These are phyloP conservation scores for Tetragonisca angustula DNA, from an alignment of 2,888 invertebrate species.

Conservation along the genomic window DNA sequence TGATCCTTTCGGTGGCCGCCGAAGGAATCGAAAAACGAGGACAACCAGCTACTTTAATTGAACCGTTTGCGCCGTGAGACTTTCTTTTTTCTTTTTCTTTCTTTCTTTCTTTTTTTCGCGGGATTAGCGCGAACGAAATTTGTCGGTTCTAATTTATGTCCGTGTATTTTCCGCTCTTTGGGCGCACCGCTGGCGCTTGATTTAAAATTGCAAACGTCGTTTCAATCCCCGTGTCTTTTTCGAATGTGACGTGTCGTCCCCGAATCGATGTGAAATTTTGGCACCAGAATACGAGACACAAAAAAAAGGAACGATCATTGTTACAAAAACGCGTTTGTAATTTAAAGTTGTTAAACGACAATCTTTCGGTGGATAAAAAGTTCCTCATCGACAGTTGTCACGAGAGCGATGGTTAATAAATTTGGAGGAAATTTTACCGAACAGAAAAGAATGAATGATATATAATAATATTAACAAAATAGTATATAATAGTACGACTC, in stretches of 20 bases:
- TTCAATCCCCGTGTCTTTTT: neutral
- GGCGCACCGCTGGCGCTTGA: too few relatives aligned
- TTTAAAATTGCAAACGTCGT: neutral
- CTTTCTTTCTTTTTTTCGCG: neutral
- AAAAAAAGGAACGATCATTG: too few relatives aligned
- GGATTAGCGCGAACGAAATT: constrained; percentile 13
- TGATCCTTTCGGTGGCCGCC: neutral
- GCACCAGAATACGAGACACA: neutral
- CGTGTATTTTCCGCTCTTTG: neutral
- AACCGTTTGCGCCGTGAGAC: constrained; percentile 6
- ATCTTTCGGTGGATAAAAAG: too few relatives aligned
- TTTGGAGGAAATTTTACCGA: too few relatives aligned
- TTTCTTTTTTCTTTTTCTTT: too few relatives aligned
- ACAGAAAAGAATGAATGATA: too few relatives aligned
- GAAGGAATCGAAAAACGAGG: neutral
- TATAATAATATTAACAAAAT: too few relatives aligned
- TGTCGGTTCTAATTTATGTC: constrained; percentile 7
- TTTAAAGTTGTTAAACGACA: too few relatives aligned
- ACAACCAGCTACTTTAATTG: constrained; percentile 19
- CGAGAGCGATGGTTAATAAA: too few relatives aligned
- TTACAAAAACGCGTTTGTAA: too few relatives aligned
- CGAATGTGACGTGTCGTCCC: neutral
- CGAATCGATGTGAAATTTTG: neutral
- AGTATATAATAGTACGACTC: neutral
- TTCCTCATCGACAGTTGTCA: too few relatives aligned